Evolutionary conservation across 2,113 vertebrate species (phyloP).

Genomic region (Hucho hucho): DNA sequence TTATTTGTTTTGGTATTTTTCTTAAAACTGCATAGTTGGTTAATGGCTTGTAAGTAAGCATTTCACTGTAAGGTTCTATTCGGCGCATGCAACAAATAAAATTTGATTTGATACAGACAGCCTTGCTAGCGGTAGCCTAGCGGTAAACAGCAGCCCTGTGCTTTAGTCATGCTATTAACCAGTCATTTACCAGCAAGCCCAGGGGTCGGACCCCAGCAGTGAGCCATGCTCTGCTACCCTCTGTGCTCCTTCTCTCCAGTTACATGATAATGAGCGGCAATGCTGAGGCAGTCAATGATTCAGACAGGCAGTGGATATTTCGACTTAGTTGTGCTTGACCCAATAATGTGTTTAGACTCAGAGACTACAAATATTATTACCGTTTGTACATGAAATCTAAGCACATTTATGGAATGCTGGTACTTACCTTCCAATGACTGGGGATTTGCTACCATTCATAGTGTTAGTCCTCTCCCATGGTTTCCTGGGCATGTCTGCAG

Average conservation of each 20-base stretch:
- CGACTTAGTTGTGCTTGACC: background rate
- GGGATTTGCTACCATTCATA: conserved; percentile 98
- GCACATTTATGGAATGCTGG: background rate
- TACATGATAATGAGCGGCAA: background rate
- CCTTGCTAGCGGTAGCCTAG: background rate
- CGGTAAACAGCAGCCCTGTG: conserved; percentile 28
- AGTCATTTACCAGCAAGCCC: background rate
- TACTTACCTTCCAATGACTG: conserved; percentile 94
- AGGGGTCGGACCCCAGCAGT: conserved; percentile 1
- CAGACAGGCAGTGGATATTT: conserved; percentile 1
- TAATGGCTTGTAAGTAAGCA: no score
- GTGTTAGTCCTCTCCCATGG: conserved; percentile 97
- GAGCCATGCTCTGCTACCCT: conserved; percentile 54
- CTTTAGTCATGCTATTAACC: conserved; percentile 59
- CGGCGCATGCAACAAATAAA: no score
- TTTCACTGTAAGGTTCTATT: no score
- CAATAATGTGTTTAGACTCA: background rate
- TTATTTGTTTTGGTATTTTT: no score
- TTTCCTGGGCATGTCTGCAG: conserved; percentile 92
- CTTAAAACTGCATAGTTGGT: no score
- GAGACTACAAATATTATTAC: background rate
- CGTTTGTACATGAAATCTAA: background rate
- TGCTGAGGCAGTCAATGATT: conserved; percentile 13
- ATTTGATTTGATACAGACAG: background rate
- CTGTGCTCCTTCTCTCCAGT: conserved; percentile 10